A percentile compares a stretch with the other conserved stretches of the same genome.
Conservation (phyloP, 2,888 invertebrate genomes). For the Clanis bilineata region DNA sequence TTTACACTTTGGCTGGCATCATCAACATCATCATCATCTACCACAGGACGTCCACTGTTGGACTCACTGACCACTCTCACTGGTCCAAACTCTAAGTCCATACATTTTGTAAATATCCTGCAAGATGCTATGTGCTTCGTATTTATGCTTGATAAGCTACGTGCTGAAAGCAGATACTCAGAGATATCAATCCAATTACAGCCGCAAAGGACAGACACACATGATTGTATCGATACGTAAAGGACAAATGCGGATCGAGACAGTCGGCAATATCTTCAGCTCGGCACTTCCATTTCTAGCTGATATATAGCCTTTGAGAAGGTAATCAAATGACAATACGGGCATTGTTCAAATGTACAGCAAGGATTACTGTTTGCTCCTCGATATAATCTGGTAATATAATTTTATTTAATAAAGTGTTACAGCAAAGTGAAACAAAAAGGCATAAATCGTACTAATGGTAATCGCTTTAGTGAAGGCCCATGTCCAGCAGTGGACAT, state of each 20-base stretch:
- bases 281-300: background rate
- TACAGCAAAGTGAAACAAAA: no score
- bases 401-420: no score
- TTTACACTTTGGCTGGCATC: no score
- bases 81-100: no score
- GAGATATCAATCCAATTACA: slow-evolving; percentile 34
- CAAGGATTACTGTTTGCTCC: slow-evolving; percentile 20
- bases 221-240: slow-evolving; percentile 47
- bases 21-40: no score
- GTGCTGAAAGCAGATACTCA: slow-evolving; percentile 11
- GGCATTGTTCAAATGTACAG: background rate
- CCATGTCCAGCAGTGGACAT: no score
- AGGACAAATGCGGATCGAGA: slow-evolving; percentile 40
- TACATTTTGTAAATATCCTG: background rate
- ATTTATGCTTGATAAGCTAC: slow-evolving; percentile 7
- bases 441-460: no score
- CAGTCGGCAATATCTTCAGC: slow-evolving; percentile 39
- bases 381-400: background rate
- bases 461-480: no score
- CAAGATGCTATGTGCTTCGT: background rate
- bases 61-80: no score
- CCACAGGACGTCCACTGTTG: no score
- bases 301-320: slow-evolving; percentile 19
- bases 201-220: slow-evolving; percentile 34
- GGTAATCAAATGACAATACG: slow-evolving; percentile 16